Evolutionary conservation across 2,888 invertebrate species (phyloP).

Genomic region (Latrodectus hesperus): DNA sequence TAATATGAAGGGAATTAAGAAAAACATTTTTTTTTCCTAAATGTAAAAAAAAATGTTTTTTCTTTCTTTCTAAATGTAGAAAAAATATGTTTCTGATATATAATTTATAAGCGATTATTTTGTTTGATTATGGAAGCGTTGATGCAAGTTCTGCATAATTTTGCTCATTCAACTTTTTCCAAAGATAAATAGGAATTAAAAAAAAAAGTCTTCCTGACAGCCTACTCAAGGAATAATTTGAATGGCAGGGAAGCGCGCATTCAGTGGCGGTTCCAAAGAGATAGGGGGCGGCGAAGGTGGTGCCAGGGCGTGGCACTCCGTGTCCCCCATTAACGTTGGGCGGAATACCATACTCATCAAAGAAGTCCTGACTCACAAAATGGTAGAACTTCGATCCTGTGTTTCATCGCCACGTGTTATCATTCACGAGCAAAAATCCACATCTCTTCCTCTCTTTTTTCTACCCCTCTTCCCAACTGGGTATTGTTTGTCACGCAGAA

Average conservation of each 20-base stretch:
- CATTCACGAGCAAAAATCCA: constrained; percentile 31
- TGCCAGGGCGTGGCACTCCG: constrained; percentile 57
- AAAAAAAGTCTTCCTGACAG: not conserved
- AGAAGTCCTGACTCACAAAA: constrained; percentile 44
- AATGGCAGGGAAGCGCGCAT: constrained; percentile 12
- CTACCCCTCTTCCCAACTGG: not conserved
- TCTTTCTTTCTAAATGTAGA: no score
- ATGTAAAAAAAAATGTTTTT: no score
- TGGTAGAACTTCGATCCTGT: not conserved
- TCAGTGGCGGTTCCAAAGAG: constrained; percentile 33
- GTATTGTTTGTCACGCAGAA: not conserved
- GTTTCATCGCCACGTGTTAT: constrained; percentile 51
- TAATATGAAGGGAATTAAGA: no score
- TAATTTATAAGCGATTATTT: no score
- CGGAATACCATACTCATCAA: constrained; percentile 56
- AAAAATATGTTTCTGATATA: no score
- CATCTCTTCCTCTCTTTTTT: constrained; percentile 12
- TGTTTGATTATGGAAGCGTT: no score
- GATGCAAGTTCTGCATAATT: no score
- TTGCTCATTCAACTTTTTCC: not conserved
- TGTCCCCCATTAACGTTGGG: constrained; percentile 58
- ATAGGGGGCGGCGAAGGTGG: constrained; percentile 19
- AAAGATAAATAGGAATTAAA: not conserved
- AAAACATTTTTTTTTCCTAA: no score
- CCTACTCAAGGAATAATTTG: no score